Evolutionary conservation across 1,140 invertebrate species (phyloP), one percentile per base, ranked within the genome.

Genomic region (Danaus plexippus): DNA sequence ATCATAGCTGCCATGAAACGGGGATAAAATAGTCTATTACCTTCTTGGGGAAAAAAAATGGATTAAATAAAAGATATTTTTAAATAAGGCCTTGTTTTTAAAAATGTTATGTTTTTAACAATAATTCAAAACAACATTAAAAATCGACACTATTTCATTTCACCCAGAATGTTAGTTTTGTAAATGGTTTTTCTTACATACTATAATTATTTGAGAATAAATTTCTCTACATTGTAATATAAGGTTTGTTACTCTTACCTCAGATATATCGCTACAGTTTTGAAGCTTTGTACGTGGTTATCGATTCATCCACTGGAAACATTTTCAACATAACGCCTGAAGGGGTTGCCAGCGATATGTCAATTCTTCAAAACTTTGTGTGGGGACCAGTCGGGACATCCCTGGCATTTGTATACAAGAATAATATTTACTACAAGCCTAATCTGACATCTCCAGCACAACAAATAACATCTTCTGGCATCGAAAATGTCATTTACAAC

Each of bases 361-460:
- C 85, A 18, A 88, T 87, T 44, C 67, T 92, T 11, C 91, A 93
- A 65, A 88, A 93, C 61, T 92, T 91, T 41, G 82, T 88, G 1
- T 96, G 94, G 94, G 91, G 91, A 0, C 93, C 94, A 0, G 73
- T 82, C 0, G 92, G 91, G 9, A 93, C 94, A 71, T 89, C 89
- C 1, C 73, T 94, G 45, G 91, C 93, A 11, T 95, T 93, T 73
- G 94, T 97, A 0, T 90, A 91, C 61, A 85, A 91, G 45, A 96
- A 97, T 75, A 94, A 97, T 73, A 92, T 97, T 66, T 89, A 80
- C 77, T 96, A 95, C 56, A 88, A 90, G 64, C 78, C 80, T 43
- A 83, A 75, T 18, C 88, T 88, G 43, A 89, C 82, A 58, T 74
- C 74, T 40, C 51, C 72, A 0, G 73, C 88, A 41, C 54, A 78